Evolutionary conservation across 2,113 vertebrate genomes (phyloP).

Genomic region (Kryptolebias marmoratus): DNA sequence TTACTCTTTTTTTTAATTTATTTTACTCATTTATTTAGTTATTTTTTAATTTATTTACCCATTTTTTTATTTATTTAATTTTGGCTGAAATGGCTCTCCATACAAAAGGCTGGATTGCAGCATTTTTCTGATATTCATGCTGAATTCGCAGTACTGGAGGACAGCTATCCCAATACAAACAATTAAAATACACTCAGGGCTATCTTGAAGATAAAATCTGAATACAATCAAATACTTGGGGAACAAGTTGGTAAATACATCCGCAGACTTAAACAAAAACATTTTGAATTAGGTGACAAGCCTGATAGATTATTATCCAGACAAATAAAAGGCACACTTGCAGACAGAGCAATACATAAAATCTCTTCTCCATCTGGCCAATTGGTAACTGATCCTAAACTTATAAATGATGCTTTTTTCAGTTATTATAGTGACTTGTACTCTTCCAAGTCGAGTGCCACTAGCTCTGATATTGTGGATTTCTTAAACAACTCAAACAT

Average conservation of each 20-base stretch:
- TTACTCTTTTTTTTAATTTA: too few relatives aligned
- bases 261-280: not conserved
- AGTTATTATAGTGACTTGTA: not conserved
- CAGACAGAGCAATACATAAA: not conserved
- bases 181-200: not conserved
- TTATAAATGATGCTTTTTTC: not conserved
- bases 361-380: not conserved
- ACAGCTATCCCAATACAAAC: not conserved
- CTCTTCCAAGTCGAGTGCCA: not conserved
- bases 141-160: not conserved
- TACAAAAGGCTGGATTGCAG: not conserved
- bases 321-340: not conserved
- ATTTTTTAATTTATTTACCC: too few relatives aligned
- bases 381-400: not conserved
- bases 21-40: too few relatives aligned
- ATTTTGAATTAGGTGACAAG: not conserved
- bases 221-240: not conserved
- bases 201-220: not conserved
- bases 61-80: too few relatives aligned
- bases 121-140: not conserved
- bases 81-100: too few relatives aligned
- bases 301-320: not conserved
- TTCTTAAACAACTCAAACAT: not conserved
- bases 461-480: not conserved
- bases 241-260: not conserved